These are phyloP conservation scores for Macrosiphum euphorbiae DNA, from an alignment of 2,888 invertebrate species.

Conservation along the genomic window DNA sequence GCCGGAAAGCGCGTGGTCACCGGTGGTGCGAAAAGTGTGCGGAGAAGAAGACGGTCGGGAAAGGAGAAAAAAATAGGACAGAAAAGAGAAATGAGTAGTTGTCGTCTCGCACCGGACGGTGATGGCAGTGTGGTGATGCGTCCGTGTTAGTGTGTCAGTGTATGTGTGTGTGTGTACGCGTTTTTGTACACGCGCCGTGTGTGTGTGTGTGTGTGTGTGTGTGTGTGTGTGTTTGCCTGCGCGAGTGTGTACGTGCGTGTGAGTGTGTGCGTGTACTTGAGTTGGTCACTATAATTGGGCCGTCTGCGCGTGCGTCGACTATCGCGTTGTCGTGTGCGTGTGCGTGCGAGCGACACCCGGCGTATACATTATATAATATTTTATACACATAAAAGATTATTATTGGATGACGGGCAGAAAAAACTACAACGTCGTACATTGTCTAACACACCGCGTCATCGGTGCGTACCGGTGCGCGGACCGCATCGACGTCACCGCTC, in stretches of 20 bases:
- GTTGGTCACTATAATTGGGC: not conserved
- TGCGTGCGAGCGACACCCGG: not conserved
- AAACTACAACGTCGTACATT: not conserved
- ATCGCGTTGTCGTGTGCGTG: not conserved
- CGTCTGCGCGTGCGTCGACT: not conserved
- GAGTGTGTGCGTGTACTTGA: not conserved
- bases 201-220: not conserved
- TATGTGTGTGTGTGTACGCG: not conserved
- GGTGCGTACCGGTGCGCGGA: slow-evolving; percentile 3
- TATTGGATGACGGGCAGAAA: slow-evolving; percentile 18
- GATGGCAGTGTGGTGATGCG: slow-evolving; percentile 7
- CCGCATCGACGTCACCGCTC: not conserved
- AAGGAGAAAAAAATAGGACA: not conserved
- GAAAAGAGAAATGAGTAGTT: not conserved
- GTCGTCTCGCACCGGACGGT: not conserved
- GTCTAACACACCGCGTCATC: not conserved
- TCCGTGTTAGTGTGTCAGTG: not conserved
- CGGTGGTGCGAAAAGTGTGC: not conserved
- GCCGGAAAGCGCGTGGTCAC: not conserved
- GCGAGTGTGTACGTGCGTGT: not conserved
- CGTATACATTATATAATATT: not conserved
- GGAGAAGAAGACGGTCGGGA: not conserved
- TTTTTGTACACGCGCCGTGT: not conserved
- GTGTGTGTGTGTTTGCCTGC: not conserved
- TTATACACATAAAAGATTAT: not conserved